Base-by-base conservation (phyloP, 23 tunicate genomes). In the Aplidium turbinatum region DNA sequence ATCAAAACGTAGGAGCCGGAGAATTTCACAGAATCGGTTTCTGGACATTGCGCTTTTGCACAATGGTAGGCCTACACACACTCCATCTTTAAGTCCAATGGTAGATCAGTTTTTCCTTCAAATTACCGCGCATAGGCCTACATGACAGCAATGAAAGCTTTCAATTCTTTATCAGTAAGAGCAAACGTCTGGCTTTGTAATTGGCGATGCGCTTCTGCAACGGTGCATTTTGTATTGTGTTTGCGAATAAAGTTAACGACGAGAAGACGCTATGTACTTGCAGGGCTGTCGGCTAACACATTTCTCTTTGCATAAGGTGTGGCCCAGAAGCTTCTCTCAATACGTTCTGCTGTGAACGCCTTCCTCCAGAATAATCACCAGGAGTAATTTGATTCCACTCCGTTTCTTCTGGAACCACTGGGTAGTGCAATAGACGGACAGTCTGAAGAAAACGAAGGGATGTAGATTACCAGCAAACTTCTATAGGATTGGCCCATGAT, bases 241-340 rank as follows among this genome's bases (percentile, higher is more conserved):
- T 70, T 47, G 58, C 47, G n/a, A 70, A 47, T 70, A 47, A 47
- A 70, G 76, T 70, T 70, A 70, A 25, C 58, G 29, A 70, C 18
- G 48, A 70, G 76, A 47, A 70, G 58, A 70, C 76, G 7, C 76
- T 58, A 70, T 47, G 76, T 58, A 70, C 76, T 70, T 70, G 76
- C 76, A 70, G 76, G 76, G 58, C 76, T 70, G 24, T 58, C 58
- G 35, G 76, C 57, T 47, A 47, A 47, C 76, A 70, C 76, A 70
- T 28, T 70, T 70, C 58, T 28, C 24, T 70, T 27, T 70, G 38
- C 35, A 16, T 70, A 47, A 70, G 76, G 76, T 34, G 76, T 46
- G 76, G 76, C 18, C 76, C 76, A 70, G 76, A 70, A 70, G 19
- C 45, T 70, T 70, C 58, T 70, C 76, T 48, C 76, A 47, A 47